A percentile compares a stretch with the other conserved stretches of the same genome.
Evolutionary conservation across 2,113 vertebrate genomes (phyloP).

Genomic region (Noturus placidus): DNA sequence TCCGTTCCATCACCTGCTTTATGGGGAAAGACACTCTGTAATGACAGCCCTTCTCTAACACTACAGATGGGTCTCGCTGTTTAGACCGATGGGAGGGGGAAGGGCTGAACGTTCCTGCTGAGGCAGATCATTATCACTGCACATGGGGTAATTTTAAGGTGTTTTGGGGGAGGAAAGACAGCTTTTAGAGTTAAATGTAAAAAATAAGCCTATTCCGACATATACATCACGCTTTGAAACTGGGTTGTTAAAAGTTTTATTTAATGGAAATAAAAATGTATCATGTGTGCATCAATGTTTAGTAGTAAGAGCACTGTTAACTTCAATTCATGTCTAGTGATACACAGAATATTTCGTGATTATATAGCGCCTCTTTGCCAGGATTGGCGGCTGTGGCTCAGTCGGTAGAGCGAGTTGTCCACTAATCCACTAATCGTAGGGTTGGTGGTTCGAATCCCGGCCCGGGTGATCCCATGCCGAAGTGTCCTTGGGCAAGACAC

Average conservation of each 20-base stretch:
- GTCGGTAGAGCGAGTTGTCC: no score
- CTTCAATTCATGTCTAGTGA: not conserved
- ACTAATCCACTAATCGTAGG: no score
- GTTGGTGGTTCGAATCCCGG: no score
- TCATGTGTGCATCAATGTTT: no score
- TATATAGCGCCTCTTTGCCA: not conserved
- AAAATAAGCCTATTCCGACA: not conserved
- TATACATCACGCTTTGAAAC: not conserved
- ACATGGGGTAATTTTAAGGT: not conserved
- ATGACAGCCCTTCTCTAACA: conserved; percentile 19
- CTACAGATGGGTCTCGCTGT: conserved; percentile 5
- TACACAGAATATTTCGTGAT: not conserved
- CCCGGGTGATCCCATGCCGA: no score
- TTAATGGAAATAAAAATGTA: not conserved
- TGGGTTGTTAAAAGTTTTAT: not conserved
- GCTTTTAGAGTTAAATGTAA: conserved; percentile 14
- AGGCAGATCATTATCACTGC: conserved; percentile 50
- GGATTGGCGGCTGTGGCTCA: no score
- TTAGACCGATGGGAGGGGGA: conserved; percentile 14
- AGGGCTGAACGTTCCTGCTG: conserved; percentile 1
- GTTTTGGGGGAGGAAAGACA: conserved; percentile 7
- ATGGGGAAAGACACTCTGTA: conserved; percentile 11
- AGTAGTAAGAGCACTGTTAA: not conserved
- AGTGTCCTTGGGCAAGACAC: no score
- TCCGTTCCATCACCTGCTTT: conserved; percentile 3